Conservation (phyloP, 30 jellyfish, hydroid and myxozoan species). For the Nemopilema nomurai region DNA sequence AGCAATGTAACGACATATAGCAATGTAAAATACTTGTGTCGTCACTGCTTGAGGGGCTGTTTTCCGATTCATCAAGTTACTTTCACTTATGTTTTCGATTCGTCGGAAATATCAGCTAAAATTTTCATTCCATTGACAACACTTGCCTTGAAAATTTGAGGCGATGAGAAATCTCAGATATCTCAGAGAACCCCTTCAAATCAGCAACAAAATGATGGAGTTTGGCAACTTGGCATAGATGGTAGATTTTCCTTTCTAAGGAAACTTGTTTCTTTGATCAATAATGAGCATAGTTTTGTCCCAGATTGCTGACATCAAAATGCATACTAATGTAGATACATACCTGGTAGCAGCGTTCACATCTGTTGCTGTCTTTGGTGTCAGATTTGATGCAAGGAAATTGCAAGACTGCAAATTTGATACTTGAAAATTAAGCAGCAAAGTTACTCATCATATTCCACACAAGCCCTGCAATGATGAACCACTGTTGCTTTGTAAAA, state of each 20-base stretch:
- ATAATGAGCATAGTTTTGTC: slow-evolving; percentile 39
- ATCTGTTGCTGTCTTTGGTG: slow-evolving; percentile 51
- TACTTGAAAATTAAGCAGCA: slow-evolving; percentile 56
- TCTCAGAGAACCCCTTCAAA: slow-evolving; percentile 51
- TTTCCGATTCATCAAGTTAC: slow-evolving; percentile 43
- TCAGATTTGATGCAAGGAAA: slow-evolving; percentile 24
- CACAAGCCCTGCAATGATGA: slow-evolving; percentile 31
- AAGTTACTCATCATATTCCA: slow-evolving; percentile 49
- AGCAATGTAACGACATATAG: slow-evolving; percentile 11
- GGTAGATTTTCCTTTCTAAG: slow-evolving; percentile 56
- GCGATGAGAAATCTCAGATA: no score
- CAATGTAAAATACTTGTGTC: slow-evolving; percentile 32
- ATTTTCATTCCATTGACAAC: slow-evolving; percentile 46
- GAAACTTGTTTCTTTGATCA: slow-evolving; percentile 45
- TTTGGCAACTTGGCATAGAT: slow-evolving; percentile 47
- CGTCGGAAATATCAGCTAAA: no score
- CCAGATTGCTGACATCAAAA: slow-evolving; percentile 55
- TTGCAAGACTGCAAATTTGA: slow-evolving; percentile 29
- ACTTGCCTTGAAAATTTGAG: slow-evolving; percentile 54
- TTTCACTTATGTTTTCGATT: slow-evolving; percentile 33
- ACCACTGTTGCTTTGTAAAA: slow-evolving; percentile 34
- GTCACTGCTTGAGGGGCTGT: slow-evolving; percentile 26
- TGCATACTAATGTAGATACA: slow-evolving; percentile 51
- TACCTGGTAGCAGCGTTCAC: slow-evolving; percentile 30
- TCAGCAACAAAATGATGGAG: slow-evolving; percentile 57